Percentiles rank a stretch among this genome's conserved stretches.
phyloP scores from a whole-genome alignment of 2,888 invertebrate genomes.

The Ligdia adustata region DNA sequence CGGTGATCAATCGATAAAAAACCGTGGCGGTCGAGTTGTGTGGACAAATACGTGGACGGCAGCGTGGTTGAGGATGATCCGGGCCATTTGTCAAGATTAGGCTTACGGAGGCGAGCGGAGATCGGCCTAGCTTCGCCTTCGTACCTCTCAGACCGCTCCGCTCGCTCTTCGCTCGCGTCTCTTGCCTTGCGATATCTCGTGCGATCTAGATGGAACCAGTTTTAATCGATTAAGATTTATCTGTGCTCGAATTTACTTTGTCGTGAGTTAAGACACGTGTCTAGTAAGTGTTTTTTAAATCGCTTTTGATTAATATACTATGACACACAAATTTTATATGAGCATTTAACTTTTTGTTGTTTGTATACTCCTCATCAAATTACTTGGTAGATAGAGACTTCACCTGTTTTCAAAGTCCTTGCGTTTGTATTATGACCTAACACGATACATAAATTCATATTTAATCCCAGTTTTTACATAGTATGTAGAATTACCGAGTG shows the following conservation, averaged over 20 bases:
- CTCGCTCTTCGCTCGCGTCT: slow-evolving; percentile 22
- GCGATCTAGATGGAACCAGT: slow-evolving; percentile 38
- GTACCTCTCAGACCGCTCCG: slow-evolving; percentile 7
- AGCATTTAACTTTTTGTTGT: no score
- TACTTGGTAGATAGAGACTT: no score
- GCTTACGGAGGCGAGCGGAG: slow-evolving; percentile 56
- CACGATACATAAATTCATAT: no score
- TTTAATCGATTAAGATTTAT: slow-evolving; percentile 30
- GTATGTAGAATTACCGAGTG: no score
- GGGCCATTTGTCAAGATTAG: slow-evolving; percentile 81
- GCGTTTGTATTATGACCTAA: no score
- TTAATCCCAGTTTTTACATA: no score
- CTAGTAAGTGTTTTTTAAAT: no score
- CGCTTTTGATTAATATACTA: no score
- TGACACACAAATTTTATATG: no score
- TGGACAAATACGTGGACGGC: slow-evolving; percentile 67
- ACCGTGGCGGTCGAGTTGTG: slow-evolving; percentile 66
- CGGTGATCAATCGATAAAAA: slow-evolving; percentile 81
- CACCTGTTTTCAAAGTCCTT: no score
- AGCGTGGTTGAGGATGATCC: slow-evolving; percentile 70
- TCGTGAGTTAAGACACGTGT: slow-evolving; percentile 11
- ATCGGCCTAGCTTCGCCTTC: slow-evolving; percentile 29
- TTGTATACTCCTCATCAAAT: no score
- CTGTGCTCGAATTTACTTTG: slow-evolving; percentile 13
- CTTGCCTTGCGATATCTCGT: slow-evolving; percentile 17